Evolutionary conservation across 30 jellyfish, hydroid and myxozoan genomes (phyloP), one percentile per base, ranked within the genome.

Genomic region (Cassiopea andromeda): DNA sequence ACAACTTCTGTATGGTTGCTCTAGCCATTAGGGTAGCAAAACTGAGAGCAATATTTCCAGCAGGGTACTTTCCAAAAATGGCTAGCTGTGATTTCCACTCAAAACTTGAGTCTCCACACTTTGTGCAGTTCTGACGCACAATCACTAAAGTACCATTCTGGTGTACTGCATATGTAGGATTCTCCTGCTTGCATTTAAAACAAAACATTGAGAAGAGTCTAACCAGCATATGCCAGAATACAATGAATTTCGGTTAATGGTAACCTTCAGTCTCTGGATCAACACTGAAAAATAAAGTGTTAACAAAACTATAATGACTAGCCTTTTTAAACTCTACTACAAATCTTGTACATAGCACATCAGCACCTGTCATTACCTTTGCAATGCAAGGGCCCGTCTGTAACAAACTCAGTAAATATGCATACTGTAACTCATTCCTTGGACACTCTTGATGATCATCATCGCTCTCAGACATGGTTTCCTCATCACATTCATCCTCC

Each of bases 41-140:
- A 70, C 91, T 79, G 82, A 88, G 60, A n/a, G 75, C 27, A 59
- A 88, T 7, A 73, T 88, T 81, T 38, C 96, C 96, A 44, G 91
- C 87, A 8, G 96, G 91, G 64, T 73, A 72, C 66, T 69, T 71
- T 19, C 96, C 91, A 69, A 8, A 7, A 38, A 50, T 46, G 44
- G 70, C 44, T 45, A 87, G 96, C 83, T 78, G 91, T 43, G 82
- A 45, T 19, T 66, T 69, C 94, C 94, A 87, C 67, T 16, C 73
- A 61, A 87, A 87, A 7, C 73, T 9, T 46, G 54, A 44, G 15
- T 81, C 90, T 43, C 91, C 84, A 73, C 96, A 80, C 1, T n/a
- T 38, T 47, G 44, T 12, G 75, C 96, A 88, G 44, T 50, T 17
- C 79, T 88, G 96, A 8, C 72, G 17, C 47, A 88, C 91, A 68